Base-by-base conservation (phyloP, 1,140 invertebrate species). In the Zaprionus ghesquierei region DNA sequence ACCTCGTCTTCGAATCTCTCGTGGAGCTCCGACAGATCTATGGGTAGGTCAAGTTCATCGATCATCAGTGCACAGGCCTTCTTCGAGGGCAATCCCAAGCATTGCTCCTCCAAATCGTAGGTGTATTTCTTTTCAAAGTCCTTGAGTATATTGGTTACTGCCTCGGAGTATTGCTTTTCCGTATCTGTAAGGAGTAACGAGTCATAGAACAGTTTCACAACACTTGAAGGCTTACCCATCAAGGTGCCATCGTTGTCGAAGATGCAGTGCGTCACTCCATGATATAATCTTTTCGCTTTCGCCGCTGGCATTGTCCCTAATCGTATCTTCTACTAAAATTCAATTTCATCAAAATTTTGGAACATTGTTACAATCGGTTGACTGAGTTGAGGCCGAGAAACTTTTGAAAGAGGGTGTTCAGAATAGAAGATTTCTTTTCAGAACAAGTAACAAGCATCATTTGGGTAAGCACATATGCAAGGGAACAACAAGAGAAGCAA, bases 241-340 rank as follows among this genome's bases (percentile, higher is more conserved):
- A 86, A 22, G 8, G 79, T 87, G 13, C 81, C 81, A 79, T 86
- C 81, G 20, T 62, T 70, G 46, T 86, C 81, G 1, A 86, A 87
- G 12, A 86, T 86, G 61, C 77, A 59, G 15, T 86, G 79, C 0
- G 75, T 69, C 27, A 87, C 79, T 9, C 46, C 49, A 4, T 44
- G 41, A 46, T 46, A 41, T 5, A 54, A 50, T 8, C 31, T 22
- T 12, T 38, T 23, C 5, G 22, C 9, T 3, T 22, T 29, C 0
- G 12, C 6, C 15, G 54, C 2, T 44, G 69, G 25, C 69, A 51
- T 65, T 6, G n/a, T 62, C 13, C 8, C 55, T 8, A 4, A 1
- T 35, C 15, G 49, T 1, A 15, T 31, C 10, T 25, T 41, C 12
- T 31, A 50, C 12, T 5, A 25, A 51, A 23, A 27, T 8, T 27